Evolutionary conservation across 2,113 vertebrate genomes (phyloP), one percentile per base, ranked within the genome.

Genomic region (Pelvicachromis taeniatus): DNA sequence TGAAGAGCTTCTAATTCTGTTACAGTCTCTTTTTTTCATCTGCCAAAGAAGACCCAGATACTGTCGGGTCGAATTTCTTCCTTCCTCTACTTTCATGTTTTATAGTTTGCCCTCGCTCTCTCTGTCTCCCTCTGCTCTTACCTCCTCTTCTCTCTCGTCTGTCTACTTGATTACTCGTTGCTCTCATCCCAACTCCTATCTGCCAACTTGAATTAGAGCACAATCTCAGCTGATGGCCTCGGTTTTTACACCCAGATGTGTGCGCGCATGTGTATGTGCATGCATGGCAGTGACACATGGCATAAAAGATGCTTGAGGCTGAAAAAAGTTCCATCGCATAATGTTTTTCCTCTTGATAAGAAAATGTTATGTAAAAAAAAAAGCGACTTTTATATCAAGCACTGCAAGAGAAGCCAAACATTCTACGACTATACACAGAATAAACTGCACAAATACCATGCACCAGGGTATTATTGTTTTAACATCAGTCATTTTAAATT

Each of bases 121-220:
- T 55, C 65, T 53, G 78, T 55, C 55, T 77, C 33, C 53, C 53
- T 65, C 29, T 84, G 42, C 48, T 68, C 48, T 77, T 89, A 59
- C 52, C 38, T 77, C 73, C 31, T 58, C 80, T 40, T 65, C 78
- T 68, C 52, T 59, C 80, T 81, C 17, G 3, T 87, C 87, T 91
- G 87, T 92, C 90, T 88, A 73, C 77, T 85, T 91, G 90, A 93
- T 93, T 89, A 84, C 80, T 80, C 70, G 4, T 87, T 48, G 87
- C 84, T 91, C 82, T 90, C 88, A 82, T 89, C 87, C 85, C 3
- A 13, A 88, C 78, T 91, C 85, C 77, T 79, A 78, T 88, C 89
- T 89, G 91, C 86, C 93, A 90, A 81, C 87, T 87, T 84, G 87
- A 92, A 90, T 94, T 92, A 91, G 82, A 90, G 80, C 54, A 63